phyloP scores from a whole-genome alignment of 2,888 invertebrate species.

The Protodeltote pygarga region DNA sequence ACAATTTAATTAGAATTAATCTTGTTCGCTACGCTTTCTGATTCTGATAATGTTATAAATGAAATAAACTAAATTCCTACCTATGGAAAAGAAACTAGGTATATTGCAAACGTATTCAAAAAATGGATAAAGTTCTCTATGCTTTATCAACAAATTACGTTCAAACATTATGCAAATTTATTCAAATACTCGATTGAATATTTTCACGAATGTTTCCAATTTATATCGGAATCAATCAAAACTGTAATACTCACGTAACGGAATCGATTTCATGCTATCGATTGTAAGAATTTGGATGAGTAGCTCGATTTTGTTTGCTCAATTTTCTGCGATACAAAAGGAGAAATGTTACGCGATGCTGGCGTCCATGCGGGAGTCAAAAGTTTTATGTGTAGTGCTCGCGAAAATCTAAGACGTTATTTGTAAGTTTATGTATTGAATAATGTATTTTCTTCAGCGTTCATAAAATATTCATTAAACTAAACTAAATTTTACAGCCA shows the following conservation, averaged over 20 bases:
- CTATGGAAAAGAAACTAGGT: neutral
- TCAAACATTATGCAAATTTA: neutral
- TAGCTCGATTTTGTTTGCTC: constrained; percentile 13
- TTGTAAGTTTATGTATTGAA: no score
- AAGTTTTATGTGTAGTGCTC: no score
- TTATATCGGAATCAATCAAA: constrained; percentile 6
- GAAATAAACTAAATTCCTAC: neutral
- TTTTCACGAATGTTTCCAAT: neutral
- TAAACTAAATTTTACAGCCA: no score
- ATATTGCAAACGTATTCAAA: no score
- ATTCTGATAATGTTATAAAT: constrained; percentile 27
- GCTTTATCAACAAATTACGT: no score
- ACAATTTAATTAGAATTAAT: constrained; percentile 37
- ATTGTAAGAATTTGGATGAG: constrained; percentile 25
- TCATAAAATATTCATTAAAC: no score
- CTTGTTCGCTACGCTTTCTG: constrained; percentile 53
- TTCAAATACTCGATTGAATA: neutral
- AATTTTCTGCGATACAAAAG: constrained; percentile 30
- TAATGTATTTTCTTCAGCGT: no score
- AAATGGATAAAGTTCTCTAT: no score
- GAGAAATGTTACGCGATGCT: no score
- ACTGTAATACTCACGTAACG: constrained; percentile 26
- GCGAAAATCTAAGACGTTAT: no score
- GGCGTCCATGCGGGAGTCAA: no score
- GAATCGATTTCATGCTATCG: constrained; percentile 19